These are phyloP conservation scores for Percopsis omiscomaycus DNA, from an alignment of 2,797 vertebrate species.

Conservation along the genomic window DNA sequence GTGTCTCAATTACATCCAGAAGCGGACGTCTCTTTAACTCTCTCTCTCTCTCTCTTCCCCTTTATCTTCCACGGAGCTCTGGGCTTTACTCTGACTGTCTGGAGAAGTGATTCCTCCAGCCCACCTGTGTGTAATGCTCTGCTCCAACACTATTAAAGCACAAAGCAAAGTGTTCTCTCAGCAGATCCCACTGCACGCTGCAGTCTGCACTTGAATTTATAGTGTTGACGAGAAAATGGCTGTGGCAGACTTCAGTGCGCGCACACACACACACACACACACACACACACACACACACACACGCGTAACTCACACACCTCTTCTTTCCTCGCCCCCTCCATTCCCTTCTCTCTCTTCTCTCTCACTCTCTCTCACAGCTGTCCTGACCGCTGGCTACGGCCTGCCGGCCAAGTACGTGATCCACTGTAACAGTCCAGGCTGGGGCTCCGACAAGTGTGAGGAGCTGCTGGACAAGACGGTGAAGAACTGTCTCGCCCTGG, in stretches of 20 bases:
- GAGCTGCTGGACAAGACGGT: constrained; percentile 96
- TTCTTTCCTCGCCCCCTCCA: not conserved
- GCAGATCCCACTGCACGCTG: constrained; percentile 17
- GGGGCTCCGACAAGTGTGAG: constrained; percentile 95
- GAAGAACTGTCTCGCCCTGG: constrained; percentile 95
- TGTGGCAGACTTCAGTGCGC: not conserved
- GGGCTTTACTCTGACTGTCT: constrained; percentile 11
- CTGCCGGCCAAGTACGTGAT: constrained; percentile 96
- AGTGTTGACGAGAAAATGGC: constrained; percentile 30
- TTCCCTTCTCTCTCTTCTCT: not conserved
- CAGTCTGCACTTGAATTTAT: constrained; percentile 12
- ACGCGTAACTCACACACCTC: not conserved
- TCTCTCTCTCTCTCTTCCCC: constrained; percentile 2
- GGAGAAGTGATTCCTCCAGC: constrained; percentile 46
- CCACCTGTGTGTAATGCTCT: constrained; percentile 16
- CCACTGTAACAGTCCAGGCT: constrained; percentile 95
- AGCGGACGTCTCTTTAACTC: constrained; percentile 8
- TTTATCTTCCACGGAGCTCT: constrained; percentile 5
- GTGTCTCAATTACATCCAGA: constrained; percentile 16
- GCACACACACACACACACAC: not conserved
- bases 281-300: constrained; percentile 5
- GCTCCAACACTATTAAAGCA: constrained; percentile 34
- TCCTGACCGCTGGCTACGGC: constrained; percentile 86
- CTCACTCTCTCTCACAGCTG: constrained; percentile 70
- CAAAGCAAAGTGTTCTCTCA: constrained; percentile 44